Evolutionary conservation across 2,888 invertebrate genomes (phyloP).

Genomic region (Caenorhabditis sp.): DNA sequence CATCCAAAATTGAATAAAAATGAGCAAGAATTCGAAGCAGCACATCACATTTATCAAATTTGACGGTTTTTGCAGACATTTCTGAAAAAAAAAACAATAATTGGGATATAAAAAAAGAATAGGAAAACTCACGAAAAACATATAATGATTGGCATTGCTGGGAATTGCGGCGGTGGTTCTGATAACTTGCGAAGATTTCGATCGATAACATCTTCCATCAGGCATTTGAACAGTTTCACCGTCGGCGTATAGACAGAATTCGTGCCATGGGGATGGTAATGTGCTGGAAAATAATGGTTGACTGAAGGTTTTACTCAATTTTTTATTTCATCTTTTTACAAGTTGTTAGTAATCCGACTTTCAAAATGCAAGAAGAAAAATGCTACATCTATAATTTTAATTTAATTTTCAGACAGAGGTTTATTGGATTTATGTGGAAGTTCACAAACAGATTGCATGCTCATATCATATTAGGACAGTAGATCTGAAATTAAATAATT

Average conservation of each 20-base stretch:
- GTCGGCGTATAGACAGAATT: slow-evolving; percentile 38
- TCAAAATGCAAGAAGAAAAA: no score
- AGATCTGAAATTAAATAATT: no score
- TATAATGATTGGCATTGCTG: slow-evolving; percentile 81
- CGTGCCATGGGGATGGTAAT: slow-evolving; percentile 44
- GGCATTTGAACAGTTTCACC: slow-evolving; percentile 49
- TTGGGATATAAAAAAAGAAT: not conserved
- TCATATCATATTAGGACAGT: no score
- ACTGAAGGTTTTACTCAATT: no score
- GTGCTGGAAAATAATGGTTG: slow-evolving; percentile 17
- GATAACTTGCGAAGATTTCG: slow-evolving; percentile 28
- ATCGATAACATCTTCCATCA: slow-evolving; percentile 47
- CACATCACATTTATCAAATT: slow-evolving; percentile 77
- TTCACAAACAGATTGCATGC: no score
- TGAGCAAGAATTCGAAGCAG: slow-evolving; percentile 73
- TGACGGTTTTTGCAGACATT: slow-evolving; percentile 86
- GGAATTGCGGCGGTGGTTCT: slow-evolving; percentile 86
- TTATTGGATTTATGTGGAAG: no score
- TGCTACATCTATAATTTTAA: no score
- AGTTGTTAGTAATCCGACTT: no score
- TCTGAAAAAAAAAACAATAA: slow-evolving; percentile 76
- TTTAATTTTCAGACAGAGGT: no score
- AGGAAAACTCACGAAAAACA: slow-evolving; percentile 84
- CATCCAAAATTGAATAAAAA: slow-evolving; percentile 78
- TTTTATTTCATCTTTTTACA: no score